A percentile compares a stretch with the other conserved stretches of the same genome.
These are phyloP conservation scores for Enteromius mattozi DNA, from an alignment of 2,797 vertebrate genomes.

Conservation along the genomic window DNA sequence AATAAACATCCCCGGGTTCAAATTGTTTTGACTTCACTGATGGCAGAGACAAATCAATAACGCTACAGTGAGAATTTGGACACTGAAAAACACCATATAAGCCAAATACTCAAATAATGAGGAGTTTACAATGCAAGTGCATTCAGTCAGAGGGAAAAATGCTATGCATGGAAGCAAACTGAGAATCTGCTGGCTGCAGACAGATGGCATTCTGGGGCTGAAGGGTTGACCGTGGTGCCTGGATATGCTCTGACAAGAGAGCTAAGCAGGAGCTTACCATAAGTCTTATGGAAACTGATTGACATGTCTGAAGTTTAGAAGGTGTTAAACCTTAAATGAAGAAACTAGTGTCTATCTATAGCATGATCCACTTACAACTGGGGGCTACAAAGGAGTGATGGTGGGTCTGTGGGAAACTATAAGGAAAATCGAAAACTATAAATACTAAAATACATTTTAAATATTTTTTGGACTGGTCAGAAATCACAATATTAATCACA, in stretches of 20 bases:
- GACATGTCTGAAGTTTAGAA: constrained; percentile 35
- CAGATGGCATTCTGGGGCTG: constrained; percentile 33
- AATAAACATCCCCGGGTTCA: constrained; percentile 42
- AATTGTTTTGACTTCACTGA: constrained; percentile 50
- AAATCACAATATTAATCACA: neutral
- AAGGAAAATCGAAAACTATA: no score
- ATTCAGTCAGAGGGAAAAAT: constrained; percentile 45
- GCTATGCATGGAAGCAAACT: constrained; percentile 24
- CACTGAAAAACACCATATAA: constrained; percentile 31
- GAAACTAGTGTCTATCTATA: neutral
- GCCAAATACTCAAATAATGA: constrained; percentile 43
- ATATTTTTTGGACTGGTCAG: neutral
- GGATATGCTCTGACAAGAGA: constrained; percentile 30
- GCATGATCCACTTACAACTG: neutral
- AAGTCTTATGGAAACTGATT: constrained; percentile 3
- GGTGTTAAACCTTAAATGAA: constrained; percentile 34
- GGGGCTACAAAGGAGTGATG: neutral
- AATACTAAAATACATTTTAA: neutral
- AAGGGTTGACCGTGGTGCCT: constrained; percentile 20
- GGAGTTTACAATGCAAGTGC: constrained; percentile 37
- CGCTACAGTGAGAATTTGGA: constrained; percentile 26
- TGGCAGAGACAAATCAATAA: constrained; percentile 46
- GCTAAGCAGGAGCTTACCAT: constrained; percentile 28
- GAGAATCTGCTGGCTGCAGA: constrained; percentile 16
- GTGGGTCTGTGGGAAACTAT: neutral